A percentile compares a stretch with the other conserved stretches of the same genome.
Conservation (phyloP, 2,113 vertebrate genomes). For the Calonectris borealis region DNA sequence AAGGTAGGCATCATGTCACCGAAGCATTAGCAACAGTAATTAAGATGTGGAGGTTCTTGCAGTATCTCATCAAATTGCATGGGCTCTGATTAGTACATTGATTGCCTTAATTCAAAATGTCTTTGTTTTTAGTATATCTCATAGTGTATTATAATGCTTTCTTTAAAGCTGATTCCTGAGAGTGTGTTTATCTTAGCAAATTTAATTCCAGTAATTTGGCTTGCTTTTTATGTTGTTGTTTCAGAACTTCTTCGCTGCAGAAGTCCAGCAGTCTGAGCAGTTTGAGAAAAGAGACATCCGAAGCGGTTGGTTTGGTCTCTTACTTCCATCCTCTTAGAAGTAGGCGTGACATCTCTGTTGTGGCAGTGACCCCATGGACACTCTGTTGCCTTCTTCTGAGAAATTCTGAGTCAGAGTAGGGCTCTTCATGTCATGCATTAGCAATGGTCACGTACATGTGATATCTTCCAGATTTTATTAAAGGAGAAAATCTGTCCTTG, state of each 20-base stretch:
- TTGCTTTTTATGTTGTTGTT: slow-evolving; percentile 44
- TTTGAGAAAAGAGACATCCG: slow-evolving; percentile 75
- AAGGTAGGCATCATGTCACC: background rate
- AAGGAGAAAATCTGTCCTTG: background rate
- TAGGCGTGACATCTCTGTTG: background rate
- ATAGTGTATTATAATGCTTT: background rate
- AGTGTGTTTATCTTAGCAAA: background rate
- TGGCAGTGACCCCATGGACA: background rate
- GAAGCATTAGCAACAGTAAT: background rate
- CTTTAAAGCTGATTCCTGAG: background rate
- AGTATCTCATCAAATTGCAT: background rate
- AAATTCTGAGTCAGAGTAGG: background rate
- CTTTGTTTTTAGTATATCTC: background rate
- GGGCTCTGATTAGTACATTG: background rate
- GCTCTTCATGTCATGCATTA: background rate
- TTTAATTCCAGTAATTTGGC: background rate
- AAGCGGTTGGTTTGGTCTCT: slow-evolving; percentile 75
- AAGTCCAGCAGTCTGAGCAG: slow-evolving; percentile 81
- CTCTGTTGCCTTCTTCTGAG: background rate
- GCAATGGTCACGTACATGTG: background rate
- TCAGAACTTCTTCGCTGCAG: slow-evolving; percentile 71
- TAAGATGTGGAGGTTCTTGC: background rate
- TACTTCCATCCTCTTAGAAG: background rate
- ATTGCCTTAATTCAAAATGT: background rate
- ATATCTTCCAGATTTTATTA: background rate